Base-by-base conservation (phyloP, 2,888 invertebrate species). In the Lacanobia wlatinum region DNA sequence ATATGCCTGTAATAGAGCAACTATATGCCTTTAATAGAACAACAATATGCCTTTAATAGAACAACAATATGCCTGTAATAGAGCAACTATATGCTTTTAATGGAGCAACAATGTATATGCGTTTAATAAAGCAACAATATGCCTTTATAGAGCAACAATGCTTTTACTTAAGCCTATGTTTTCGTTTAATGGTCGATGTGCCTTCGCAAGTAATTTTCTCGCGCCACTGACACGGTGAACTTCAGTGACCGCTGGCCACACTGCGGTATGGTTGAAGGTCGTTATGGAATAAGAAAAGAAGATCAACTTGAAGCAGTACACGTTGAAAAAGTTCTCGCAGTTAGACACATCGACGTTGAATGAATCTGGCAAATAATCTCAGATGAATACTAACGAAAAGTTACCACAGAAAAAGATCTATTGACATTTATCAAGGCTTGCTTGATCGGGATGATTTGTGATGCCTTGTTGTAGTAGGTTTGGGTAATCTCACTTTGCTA, bases 161-260 rank as follows among this genome's bases (percentile, higher is more conserved):
- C 5, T n/a, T 34, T 56, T 46, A 56, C 46, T 66, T 10, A 34
- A 28, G 28, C 7, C 40, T 75, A 34, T 67, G 58, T 18, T 52
- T 79, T 82, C 72, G 82, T 82, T 78, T 78, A 70, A 68, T 76
- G 63, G 43, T 34, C 60, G 70, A 70, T 75, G 76, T 63, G 84
- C 78, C 56, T 59, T 84, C 80, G 81, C 83, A 75, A 66, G 66
- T 69, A 80, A 83, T 86, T 86, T 84, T 82, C 86, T 84, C 85
- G 89, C 87, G 87, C 90, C 82, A 90, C 89, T 90, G 84, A 90
- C 90, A 89, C 88, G 64, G 86, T 92, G 89, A 91, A 90, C 90
- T 73, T 34, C 23, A 48, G 46, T 67, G 71, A 83, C 76, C 84
- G 80, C 55, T 43, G 34, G 69, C 62, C 46, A 50, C 23, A 53